A percentile compares a stretch with the other conserved stretches of the same genome.
Conservation (phyloP, 1,140 invertebrate species). For the Galleria mellonella region DNA sequence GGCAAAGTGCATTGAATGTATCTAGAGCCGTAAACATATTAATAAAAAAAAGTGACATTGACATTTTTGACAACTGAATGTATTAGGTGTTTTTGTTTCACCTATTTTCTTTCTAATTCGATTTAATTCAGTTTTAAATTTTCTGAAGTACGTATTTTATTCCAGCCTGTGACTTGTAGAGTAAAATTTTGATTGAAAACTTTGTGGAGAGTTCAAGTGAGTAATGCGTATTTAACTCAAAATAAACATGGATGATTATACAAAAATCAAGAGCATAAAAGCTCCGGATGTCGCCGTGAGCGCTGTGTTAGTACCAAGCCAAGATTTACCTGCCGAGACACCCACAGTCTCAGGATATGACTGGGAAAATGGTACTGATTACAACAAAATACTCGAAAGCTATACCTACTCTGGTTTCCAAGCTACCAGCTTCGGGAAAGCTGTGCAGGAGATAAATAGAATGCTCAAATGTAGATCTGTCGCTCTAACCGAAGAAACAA, state of each 20-base stretch:
- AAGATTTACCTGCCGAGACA: slow-evolving; percentile 77
- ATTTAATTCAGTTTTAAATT: too few relatives aligned
- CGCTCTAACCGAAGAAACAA: slow-evolving; percentile 78
- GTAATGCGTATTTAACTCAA: too few relatives aligned
- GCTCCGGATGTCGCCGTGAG: slow-evolving; percentile 76
- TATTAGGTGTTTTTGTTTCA: too few relatives aligned
- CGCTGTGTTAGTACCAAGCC: slow-evolving; percentile 80
- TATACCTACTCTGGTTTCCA: slow-evolving; percentile 94
- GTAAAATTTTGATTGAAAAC: too few relatives aligned
- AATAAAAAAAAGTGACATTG: too few relatives aligned
- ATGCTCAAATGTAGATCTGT: slow-evolving; percentile 87
- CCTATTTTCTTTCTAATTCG: too few relatives aligned
- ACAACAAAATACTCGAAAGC: slow-evolving; percentile 86
- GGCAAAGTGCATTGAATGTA: too few relatives aligned
- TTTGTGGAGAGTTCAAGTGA: too few relatives aligned
- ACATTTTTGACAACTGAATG: too few relatives aligned
- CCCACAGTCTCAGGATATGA: slow-evolving; percentile 88
- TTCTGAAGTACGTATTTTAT: too few relatives aligned
- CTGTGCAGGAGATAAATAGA: slow-evolving; percentile 92
- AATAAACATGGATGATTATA: slow-evolving; percentile 26
- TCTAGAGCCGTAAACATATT: too few relatives aligned
- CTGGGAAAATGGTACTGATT: slow-evolving; percentile 94
- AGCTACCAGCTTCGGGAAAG: slow-evolving; percentile 95
- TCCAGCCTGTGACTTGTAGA: too few relatives aligned
- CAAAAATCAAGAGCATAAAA: slow-evolving; percentile 18